These are phyloP conservation scores for Phania funesta DNA, from an alignment of 2,888 invertebrate genomes.

Conservation along the genomic window DNA sequence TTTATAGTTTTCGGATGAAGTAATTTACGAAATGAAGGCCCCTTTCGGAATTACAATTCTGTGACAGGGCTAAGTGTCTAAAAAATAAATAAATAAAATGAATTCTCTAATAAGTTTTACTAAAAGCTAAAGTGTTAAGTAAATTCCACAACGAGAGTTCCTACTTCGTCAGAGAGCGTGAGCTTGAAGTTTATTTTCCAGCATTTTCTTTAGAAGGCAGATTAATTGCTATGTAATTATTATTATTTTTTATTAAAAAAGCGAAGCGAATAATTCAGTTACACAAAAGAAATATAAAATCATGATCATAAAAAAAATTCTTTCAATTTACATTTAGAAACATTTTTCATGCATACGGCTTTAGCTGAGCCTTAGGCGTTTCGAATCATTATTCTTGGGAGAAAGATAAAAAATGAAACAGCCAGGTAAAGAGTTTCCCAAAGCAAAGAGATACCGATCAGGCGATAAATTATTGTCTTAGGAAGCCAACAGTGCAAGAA, in stretches of 20 bases:
- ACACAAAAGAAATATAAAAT: background rate
- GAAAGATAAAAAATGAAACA: background rate
- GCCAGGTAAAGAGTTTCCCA: slow-evolving; percentile 1
- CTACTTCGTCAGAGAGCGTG: slow-evolving; percentile 1
- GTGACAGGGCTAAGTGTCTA: too few relatives aligned
- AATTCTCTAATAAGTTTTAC: too few relatives aligned
- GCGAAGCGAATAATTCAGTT: background rate
- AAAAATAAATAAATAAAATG: too few relatives aligned
- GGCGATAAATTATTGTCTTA: slow-evolving; percentile 31
- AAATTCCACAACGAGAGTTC: slow-evolving; percentile 7
- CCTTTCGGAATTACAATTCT: too few relatives aligned
- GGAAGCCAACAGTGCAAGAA: background rate
- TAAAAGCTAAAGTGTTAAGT: background rate
- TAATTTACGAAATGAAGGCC: too few relatives aligned
- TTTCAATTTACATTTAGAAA: background rate
- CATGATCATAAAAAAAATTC: background rate
- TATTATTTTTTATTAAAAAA: background rate
- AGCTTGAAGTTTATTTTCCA: slow-evolving; percentile 20
- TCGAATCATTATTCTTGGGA: slow-evolving; percentile 16
- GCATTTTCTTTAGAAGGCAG: background rate
- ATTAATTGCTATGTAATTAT: slow-evolving; percentile 27
- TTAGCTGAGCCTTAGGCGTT: background rate
- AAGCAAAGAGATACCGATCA: slow-evolving; percentile 27
- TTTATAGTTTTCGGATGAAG: too few relatives aligned
- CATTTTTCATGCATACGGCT: background rate